Percentiles rank a stretch among this genome's conserved stretches.
phyloP scores from a whole-genome alignment of 2,888 invertebrate genomes.

The Drosophila neoperkinsi region DNA sequence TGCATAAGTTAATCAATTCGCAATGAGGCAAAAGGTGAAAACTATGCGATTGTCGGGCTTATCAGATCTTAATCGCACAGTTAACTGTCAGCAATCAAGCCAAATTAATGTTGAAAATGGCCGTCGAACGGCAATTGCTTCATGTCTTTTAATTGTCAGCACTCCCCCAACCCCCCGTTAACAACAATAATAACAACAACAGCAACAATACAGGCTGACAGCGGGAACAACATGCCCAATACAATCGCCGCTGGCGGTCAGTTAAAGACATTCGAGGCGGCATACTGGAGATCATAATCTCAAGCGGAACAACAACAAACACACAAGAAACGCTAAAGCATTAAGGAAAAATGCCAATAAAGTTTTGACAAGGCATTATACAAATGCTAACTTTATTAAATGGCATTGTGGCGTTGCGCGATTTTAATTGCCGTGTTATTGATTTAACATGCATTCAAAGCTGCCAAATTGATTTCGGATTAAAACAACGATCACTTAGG shows the following conservation, averaged over 20 bases:
- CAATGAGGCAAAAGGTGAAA: conserved; percentile 77
- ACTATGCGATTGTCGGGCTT: conserved; percentile 46
- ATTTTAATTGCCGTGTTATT: conserved; percentile 73
- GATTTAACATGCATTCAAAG: conserved; percentile 56
- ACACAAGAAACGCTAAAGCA: conserved; percentile 23
- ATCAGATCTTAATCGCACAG: conserved; percentile 53
- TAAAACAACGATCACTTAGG: conserved; percentile 66
- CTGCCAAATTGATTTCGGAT: conserved; percentile 37
- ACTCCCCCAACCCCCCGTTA: conserved; percentile 10
- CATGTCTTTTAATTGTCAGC: conserved; percentile 67
- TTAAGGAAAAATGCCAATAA: conserved; percentile 70
- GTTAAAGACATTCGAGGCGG: conserved; percentile 51
- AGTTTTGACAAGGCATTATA: conserved; percentile 77
- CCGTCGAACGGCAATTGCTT: conserved; percentile 50
- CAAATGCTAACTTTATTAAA: conserved; percentile 75
- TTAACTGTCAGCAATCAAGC: conserved; percentile 65
- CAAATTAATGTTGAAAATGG: conserved; percentile 49
- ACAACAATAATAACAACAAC: conserved; percentile 12
- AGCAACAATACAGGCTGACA: conserved; percentile 28
- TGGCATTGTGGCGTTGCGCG: conserved; percentile 28
- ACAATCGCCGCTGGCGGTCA: conserved; percentile 48
- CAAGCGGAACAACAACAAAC: conserved; percentile 13
- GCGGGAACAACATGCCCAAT: conserved; percentile 38
- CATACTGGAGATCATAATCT: conserved; percentile 74
- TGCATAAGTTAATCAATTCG: conserved; percentile 84